Conservation (phyloP, 2,888 invertebrate species). For the Lottia gigantea region DNA sequence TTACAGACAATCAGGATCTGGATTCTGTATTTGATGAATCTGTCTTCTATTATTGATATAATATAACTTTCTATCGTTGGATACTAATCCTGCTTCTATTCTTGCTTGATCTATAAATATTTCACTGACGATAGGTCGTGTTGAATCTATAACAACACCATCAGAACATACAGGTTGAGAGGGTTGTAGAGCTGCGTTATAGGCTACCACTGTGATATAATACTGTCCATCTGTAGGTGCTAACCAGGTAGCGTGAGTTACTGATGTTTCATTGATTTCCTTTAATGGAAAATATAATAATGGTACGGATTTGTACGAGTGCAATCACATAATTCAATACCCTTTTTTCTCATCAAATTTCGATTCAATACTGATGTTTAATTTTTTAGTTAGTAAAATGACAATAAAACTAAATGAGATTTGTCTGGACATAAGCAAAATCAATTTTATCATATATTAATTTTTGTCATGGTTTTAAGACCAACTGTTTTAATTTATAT, state of each 20-base stretch:
- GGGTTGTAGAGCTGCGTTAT: conserved; percentile 44
- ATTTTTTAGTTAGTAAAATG: too few relatives aligned
- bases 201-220: conserved; percentile 47
- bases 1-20: background rate
- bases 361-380: too few relatives aligned
- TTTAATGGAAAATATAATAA: background rate
- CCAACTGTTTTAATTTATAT: too few relatives aligned
- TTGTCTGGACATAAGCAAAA: too few relatives aligned
- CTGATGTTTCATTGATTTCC: conserved; percentile 26
- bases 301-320: too few relatives aligned
- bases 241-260: conserved; percentile 27
- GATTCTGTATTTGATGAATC: background rate
- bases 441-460: too few relatives aligned
- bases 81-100: conserved; percentile 35
- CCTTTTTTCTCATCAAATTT: too few relatives aligned
- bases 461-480: too few relatives aligned
- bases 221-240: conserved; percentile 38
- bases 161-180: conserved; percentile 50
- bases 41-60: background rate
- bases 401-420: too few relatives aligned
- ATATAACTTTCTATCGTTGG: background rate
- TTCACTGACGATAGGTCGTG: conserved; percentile 28
- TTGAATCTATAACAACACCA: conserved; percentile 40
- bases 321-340: too few relatives aligned
- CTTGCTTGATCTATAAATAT: conserved; percentile 33